Percentiles rank a stretch among this genome's conserved stretches.
These are phyloP conservation scores for Amiota communis DNA, from an alignment of 2,888 invertebrate species.

Conservation along the genomic window DNA sequence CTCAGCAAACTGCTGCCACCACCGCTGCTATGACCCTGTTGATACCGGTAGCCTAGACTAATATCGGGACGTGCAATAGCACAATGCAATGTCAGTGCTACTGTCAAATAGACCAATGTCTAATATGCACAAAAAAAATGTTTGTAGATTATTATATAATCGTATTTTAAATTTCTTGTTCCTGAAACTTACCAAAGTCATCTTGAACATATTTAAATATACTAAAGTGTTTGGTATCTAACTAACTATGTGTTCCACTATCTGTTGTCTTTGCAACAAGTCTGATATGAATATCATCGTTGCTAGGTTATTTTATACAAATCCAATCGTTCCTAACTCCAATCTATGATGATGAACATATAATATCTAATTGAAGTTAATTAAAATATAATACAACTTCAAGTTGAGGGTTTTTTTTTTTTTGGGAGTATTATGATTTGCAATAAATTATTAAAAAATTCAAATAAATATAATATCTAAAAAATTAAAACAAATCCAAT, in stretches of 20 bases:
- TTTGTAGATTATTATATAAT: neutral
- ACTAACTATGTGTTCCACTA: conserved; percentile 37
- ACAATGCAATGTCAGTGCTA: conserved; percentile 44
- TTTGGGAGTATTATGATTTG: conserved; percentile 48
- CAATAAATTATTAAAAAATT: conserved; percentile 57
- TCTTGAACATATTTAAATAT: conserved; percentile 50
- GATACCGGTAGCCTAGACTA: conserved; percentile 64
- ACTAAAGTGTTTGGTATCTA: neutral
- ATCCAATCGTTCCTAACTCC: neutral
- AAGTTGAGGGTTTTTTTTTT: neutral
- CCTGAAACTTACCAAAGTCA: conserved; percentile 62
- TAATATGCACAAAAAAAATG: conserved; percentile 38
- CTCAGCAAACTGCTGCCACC: conserved; percentile 45
- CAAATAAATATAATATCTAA: too few species aligned
- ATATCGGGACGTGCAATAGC: conserved; percentile 65
- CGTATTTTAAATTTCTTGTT: neutral
- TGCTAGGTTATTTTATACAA: conserved; percentile 48
- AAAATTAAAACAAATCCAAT: conserved; percentile 34
- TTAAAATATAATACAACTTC: conserved; percentile 50
- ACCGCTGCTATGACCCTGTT: conserved; percentile 54
- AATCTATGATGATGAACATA: conserved; percentile 22
- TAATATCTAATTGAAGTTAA: conserved; percentile 65
- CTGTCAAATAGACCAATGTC: conserved; percentile 59
- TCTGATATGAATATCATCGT: conserved; percentile 46
- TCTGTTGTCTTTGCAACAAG: conserved; percentile 52